These are phyloP conservation scores for Dipodomys spectabilis DNA, from an alignment of 2,113 vertebrate genomes.

Conservation along the genomic window DNA sequence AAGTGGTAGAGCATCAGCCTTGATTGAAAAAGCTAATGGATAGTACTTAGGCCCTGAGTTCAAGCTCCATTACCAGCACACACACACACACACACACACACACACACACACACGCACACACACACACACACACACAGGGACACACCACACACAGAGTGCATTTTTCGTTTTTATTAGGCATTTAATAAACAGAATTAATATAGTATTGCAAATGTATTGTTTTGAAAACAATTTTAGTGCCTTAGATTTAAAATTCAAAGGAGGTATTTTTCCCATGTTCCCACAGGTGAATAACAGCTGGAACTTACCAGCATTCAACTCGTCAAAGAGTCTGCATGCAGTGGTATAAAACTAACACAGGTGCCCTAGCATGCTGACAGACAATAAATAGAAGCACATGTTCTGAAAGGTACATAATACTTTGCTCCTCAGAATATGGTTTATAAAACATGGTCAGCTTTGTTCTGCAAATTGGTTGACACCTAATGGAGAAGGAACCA, in stretches of 20 bases:
- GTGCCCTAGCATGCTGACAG: constrained; percentile 77
- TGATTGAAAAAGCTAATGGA: no score
- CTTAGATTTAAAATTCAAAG: background rate
- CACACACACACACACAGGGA: no score
- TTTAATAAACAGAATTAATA: constrained; percentile 22
- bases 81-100: no score
- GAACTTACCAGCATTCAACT: constrained; percentile 78
- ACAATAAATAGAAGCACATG: constrained; percentile 84
- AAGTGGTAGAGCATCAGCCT: no score
- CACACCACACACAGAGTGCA: no score
- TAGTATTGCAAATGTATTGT: background rate
- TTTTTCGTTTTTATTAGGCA: background rate
- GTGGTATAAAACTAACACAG: constrained; percentile 86
- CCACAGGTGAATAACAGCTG: constrained; percentile 87
- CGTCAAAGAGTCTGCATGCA: constrained; percentile 75
- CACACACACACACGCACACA: no score
- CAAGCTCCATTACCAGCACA: no score
- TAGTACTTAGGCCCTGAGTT: no score
- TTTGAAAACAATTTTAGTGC: background rate
- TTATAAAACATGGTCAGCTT: constrained; percentile 67
- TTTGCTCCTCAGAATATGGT: constrained; percentile 73
- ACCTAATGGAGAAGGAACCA: constrained; percentile 42
- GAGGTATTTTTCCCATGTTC: constrained; percentile 30
- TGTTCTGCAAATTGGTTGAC: constrained; percentile 60
- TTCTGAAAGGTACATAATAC: constrained; percentile 73